Base-by-base conservation (phyloP, 2,113 vertebrate species). In the Nannospalax galili region DNA sequence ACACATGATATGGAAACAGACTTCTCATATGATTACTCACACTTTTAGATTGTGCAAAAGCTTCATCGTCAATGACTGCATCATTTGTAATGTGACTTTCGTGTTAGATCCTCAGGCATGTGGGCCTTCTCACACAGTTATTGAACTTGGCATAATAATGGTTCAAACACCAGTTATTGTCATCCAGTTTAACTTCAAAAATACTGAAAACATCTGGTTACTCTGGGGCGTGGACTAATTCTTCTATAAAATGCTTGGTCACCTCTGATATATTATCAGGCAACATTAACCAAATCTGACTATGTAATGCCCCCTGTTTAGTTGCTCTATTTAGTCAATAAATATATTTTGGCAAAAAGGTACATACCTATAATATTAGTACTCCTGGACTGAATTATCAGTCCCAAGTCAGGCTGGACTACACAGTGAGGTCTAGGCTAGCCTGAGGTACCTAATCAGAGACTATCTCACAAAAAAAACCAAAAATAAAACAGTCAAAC, bases 21-120 rank as follows among this genome's bases (percentile, higher is more conserved):
- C 91, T 64, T 85, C 91, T 97, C 1, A 0, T 88, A 91, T 87
- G 94, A 95, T 91, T 97, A 96, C 97, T 94, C 79, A 60, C 52
- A 96, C 93, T 97, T 92, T 95, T 22, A 11, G 93, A 24, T 96
- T 97, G 92, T 84, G 88, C 77, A 97, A 96, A 97, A 93, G 90
- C 58, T 96, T 95, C 22, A 17, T 95, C 80, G 87, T 35, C 95
- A 94, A 78, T 93, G 94, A 73, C 93, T 70, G 58, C 58, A 1
- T 79, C 97, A 35, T 93, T 95, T 30, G 79, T 92, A 65, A 58
- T 24, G 14, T 19, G 85, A 24, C 45, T 96, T 88, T 84, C 14
- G 11, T 45, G 65, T 84, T 58, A 19, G 45, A 40, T 37, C 74
- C 84, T 48, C 19, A 11, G 12, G 70, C 82, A 52, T 37, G n/a